Percentiles rank a stretch among this genome's conserved stretches.
Conservation (phyloP, 2,797 vertebrate species). For the Xenopus petersii region DNA sequence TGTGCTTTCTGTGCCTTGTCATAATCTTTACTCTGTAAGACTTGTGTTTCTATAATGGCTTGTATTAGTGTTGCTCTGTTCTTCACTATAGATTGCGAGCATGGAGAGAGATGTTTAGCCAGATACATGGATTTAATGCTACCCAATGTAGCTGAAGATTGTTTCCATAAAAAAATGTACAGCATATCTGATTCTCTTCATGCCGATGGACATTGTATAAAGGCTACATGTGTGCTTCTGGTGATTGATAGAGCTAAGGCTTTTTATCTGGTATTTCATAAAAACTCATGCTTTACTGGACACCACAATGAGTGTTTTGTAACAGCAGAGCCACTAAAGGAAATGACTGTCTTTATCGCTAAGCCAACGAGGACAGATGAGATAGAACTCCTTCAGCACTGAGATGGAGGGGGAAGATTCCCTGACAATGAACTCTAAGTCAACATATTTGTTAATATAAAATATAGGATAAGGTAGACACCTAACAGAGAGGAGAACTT, state of each 20-base stretch:
- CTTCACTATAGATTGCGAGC: too few species aligned
- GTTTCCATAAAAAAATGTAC: constrained; percentile 24
- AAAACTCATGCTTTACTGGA: constrained; percentile 24
- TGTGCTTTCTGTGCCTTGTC: too few species aligned
- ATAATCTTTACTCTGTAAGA: too few species aligned
- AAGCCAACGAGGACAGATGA: constrained; percentile 22
- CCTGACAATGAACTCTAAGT: not conserved
- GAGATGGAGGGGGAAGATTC: not conserved
- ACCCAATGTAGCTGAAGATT: too few species aligned
- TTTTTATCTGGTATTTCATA: constrained; percentile 16
- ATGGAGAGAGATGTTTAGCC: too few species aligned
- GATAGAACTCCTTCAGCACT: constrained; percentile 11
- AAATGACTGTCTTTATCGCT: not conserved
- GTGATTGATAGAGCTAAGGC: constrained; percentile 24
- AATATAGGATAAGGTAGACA: too few species aligned
- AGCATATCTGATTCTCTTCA: not conserved
- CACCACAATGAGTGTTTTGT: constrained; percentile 22
- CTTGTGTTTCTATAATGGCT: too few species aligned
- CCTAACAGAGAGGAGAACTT: too few species aligned
- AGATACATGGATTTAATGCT: too few species aligned
- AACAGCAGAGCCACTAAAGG: constrained; percentile 6
- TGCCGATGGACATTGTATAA: not conserved
- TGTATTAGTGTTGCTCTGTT: too few species aligned
- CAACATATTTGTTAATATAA: not conserved
- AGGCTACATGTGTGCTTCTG: constrained; percentile 24